Conservation (phyloP, 2,888 invertebrate genomes). For the Polylopha cassiicola region DNA sequence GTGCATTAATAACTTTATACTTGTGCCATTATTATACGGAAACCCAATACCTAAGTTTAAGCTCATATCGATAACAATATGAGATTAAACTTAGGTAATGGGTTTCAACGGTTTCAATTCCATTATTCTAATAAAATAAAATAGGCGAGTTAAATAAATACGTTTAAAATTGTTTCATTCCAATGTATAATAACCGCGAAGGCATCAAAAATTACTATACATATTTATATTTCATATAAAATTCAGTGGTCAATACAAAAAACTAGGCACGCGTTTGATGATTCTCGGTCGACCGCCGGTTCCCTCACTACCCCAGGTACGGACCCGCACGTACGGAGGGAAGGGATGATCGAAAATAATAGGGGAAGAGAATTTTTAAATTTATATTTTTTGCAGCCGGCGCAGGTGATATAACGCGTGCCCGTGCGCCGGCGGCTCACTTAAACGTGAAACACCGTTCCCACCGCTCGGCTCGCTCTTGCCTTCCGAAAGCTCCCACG, state of each 20-base stretch:
- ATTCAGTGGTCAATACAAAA: slow-evolving; percentile 64
- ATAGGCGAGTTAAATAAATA: too few species aligned
- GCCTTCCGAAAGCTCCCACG: slow-evolving; percentile 44
- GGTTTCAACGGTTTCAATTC: too few species aligned
- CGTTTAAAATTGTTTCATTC: too few species aligned
- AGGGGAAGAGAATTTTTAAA: slow-evolving; percentile 77
- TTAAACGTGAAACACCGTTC: slow-evolving; percentile 67
- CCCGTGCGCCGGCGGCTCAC: slow-evolving; percentile 73
- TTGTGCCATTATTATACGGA: too few species aligned
- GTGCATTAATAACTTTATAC: too few species aligned
- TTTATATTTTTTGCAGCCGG: slow-evolving; percentile 77
- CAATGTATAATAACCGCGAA: too few species aligned
- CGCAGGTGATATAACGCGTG: slow-evolving; percentile 76
- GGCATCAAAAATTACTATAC: too few species aligned
- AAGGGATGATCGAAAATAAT: slow-evolving; percentile 78
- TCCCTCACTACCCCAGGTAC: slow-evolving; percentile 68
- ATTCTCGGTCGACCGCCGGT: slow-evolving; percentile 35
- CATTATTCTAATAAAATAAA: too few species aligned
- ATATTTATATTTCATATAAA: slow-evolving; percentile 26
- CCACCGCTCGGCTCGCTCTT: slow-evolving; percentile 52
- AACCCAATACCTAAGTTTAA: too few species aligned
- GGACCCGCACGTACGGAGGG: slow-evolving; percentile 70
- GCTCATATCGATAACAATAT: too few species aligned
- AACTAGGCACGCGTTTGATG: slow-evolving; percentile 68
- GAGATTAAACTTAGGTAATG: too few species aligned